phyloP scores from a whole-genome alignment of 2,888 invertebrate genomes.

The Anorthoa munda region DNA sequence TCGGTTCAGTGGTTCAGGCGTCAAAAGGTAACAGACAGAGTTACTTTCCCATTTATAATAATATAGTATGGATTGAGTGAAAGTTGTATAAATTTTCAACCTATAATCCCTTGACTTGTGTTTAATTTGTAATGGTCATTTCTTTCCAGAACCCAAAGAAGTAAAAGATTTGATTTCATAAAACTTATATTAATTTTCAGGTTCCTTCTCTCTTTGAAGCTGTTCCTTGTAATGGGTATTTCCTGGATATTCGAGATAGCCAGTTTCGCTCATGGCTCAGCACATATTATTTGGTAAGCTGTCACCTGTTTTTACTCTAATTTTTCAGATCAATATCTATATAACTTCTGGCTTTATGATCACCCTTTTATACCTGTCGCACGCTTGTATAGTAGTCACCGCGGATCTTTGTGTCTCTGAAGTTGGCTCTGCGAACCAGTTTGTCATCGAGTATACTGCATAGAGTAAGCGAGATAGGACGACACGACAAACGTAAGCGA shows the following conservation, averaged over 20 bases:
- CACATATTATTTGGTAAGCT: constrained; percentile 84
- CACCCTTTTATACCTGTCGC: neutral
- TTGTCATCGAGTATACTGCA: too few species aligned
- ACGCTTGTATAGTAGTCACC: too few species aligned
- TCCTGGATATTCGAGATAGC: constrained; percentile 93
- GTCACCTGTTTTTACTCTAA: neutral
- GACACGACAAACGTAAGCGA: too few species aligned
- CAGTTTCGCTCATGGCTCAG: constrained; percentile 86
- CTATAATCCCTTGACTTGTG: neutral
- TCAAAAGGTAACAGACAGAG: too few species aligned
- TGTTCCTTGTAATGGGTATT: constrained; percentile 93
- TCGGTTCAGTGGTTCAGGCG: too few species aligned
- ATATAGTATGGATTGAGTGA: too few species aligned
- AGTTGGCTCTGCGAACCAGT: too few species aligned
- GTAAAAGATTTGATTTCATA: neutral
- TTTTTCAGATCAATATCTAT: neutral
- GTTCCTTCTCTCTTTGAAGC: constrained; percentile 92
- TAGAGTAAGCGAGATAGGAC: too few species aligned
- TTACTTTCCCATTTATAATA: too few species aligned
- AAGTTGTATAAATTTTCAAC: too few species aligned
- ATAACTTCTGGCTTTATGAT: neutral
- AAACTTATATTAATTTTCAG: constrained; percentile 78
- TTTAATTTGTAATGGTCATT: neutral
- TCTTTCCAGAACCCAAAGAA: neutral
- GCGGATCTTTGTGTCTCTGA: too few species aligned